Base-by-base conservation (phyloP, 2,888 invertebrate species). In the Caenorhabditis macrosperma region DNA sequence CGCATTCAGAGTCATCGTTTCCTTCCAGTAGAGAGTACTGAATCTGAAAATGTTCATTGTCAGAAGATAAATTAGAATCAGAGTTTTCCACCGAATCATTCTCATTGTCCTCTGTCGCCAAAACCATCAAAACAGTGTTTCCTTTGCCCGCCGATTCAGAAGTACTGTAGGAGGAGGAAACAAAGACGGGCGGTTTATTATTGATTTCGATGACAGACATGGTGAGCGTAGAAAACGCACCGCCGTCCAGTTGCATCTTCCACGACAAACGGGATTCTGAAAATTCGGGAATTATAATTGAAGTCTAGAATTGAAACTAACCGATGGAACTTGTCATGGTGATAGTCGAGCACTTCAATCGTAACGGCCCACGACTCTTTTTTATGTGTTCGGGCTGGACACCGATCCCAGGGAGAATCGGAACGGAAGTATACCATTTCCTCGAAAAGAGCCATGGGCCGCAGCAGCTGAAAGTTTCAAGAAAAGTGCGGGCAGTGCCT, bases 141-240 rank as follows among this genome's bases (percentile, higher is more conserved):
- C 85, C 85, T 46, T 84, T 80, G 57, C 84, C 83, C 2, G 84
- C 77, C 1, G 66, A 46, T 17, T 80, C 76, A 0, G 82, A 78
- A 41, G 79, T 81, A 10, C 83, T 74, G 66, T 85, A 86, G 48
- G 74, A 79, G 9, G 64, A 77, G 24, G 78, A 72, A 5, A 83
- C 78, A 91, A 98, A 98, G 92, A 95, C 95, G 10, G 98, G 98
- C 28, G 96, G 96, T 92, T 97, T 97, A 92, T 97, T 97, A 91
- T 97, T 97, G 91, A 95, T 95, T 92, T 97, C 97, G 28, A 83
- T 64, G 7, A 89, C 84, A 35, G 75, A 50, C 17, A 89, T 72
- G 2, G 85, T 82, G n/a, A 88, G 54, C 0, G 82, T 85, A 12
- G 86, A 78, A 75, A 89, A 89, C 7, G 88, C 88, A 26, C 81